Percentiles rank a stretch among this genome's conserved stretches.
Evolutionary conservation across 2,888 invertebrate species (phyloP).

Genomic region (Bembecia ichneumoniformis): DNA sequence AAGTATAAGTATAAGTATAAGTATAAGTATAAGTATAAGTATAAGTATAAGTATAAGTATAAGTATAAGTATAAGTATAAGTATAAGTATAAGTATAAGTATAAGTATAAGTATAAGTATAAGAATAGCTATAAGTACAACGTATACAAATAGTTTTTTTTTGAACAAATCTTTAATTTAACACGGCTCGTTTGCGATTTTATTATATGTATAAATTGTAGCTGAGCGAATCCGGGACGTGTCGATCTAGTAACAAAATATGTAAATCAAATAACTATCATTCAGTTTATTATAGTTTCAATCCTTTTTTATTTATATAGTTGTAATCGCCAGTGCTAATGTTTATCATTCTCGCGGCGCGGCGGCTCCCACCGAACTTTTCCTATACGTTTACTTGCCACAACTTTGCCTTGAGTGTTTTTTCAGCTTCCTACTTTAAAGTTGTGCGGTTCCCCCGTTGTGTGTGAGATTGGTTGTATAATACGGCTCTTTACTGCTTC

Average conservation of each 20-base stretch:
- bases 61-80: too few relatives aligned
- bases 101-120: too few relatives aligned
- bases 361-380: constrained; percentile 29
- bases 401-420: constrained; percentile 20
- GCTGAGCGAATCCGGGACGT: too few relatives aligned
- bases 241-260: background rate
- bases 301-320: constrained; percentile 1
- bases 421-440: constrained; percentile 4
- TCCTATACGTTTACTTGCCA: constrained; percentile 29
- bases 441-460: background rate
- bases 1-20: too few relatives aligned
- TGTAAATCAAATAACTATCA: background rate
- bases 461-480: background rate
- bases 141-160: too few relatives aligned
- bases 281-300: background rate
- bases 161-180: too few relatives aligned
- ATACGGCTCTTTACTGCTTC: background rate
- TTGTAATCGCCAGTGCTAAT: constrained; percentile 7
- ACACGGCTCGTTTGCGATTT: too few relatives aligned
- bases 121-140: too few relatives aligned
- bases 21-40: too few relatives aligned
- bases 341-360: constrained; percentile 35
- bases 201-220: too few relatives aligned
- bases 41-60: too few relatives aligned
- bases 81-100: too few relatives aligned